Conservation (phyloP, 2,797 vertebrate species). For the Enteromius trimaculatus region DNA sequence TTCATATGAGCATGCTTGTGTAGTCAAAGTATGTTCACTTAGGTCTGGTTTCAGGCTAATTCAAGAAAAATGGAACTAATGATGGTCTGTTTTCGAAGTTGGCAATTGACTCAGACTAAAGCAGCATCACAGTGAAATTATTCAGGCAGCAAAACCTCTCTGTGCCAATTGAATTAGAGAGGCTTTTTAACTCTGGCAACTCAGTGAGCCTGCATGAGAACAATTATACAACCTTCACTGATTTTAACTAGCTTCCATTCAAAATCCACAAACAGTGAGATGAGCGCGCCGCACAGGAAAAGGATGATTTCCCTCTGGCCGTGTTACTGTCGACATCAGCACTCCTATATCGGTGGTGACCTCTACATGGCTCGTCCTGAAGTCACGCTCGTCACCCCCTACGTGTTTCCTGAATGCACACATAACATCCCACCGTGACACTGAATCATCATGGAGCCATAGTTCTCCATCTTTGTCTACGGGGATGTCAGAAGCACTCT, state of each 20-base stretch:
- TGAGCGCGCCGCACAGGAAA: not conserved
- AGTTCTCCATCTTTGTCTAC: constrained; percentile 70
- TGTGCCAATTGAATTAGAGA: constrained; percentile 72
- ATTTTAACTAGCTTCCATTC: not conserved
- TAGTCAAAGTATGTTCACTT: not conserved
- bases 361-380: constrained; percentile 28
- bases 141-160: constrained; percentile 75
- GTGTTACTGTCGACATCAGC: constrained; percentile 23
- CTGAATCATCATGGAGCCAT: constrained; percentile 74
- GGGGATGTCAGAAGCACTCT: constrained; percentile 75
- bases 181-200: constrained; percentile 56
- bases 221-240: constrained; percentile 46
- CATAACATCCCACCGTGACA: constrained; percentile 77
- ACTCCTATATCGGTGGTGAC: constrained; percentile 22
- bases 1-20: constrained; percentile 33
- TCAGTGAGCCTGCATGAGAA: constrained; percentile 62
- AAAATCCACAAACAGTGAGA: not conserved
- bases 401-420: constrained; percentile 66
- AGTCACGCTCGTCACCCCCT: constrained; percentile 4
- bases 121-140: constrained; percentile 68
- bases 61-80: not conserved
- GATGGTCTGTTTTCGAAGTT: not conserved
- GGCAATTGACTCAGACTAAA: not conserved
- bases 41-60: constrained; percentile 15
- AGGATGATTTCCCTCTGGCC: not conserved